Evolutionary conservation across 30 jellyfish, hydroid and myxozoan species (phyloP).

Genomic region (Mastigias papua): DNA sequence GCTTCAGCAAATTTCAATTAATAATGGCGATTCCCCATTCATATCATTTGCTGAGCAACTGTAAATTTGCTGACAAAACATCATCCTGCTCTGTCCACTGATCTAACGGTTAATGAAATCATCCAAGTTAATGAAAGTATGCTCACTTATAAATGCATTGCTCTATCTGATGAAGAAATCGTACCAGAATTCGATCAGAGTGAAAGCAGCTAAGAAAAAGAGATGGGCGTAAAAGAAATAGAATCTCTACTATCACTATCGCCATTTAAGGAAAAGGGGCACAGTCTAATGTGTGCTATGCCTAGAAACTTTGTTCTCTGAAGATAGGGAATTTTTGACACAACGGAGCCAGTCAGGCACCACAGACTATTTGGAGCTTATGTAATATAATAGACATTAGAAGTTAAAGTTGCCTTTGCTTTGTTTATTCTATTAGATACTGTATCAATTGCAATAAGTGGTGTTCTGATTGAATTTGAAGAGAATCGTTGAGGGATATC

Average conservation of each 20-base stretch:
- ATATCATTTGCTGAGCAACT: constrained; percentile 11
- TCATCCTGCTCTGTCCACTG: background rate
- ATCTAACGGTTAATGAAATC: constrained; percentile 6
- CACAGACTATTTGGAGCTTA: background rate
- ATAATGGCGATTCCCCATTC: no score
- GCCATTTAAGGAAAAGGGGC: background rate
- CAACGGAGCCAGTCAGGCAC: background rate
- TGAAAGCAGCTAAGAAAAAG: background rate
- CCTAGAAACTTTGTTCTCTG: background rate
- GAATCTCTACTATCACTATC: background rate
- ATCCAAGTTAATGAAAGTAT: background rate
- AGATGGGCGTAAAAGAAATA: background rate
- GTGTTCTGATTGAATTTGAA: background rate
- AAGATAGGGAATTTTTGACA: background rate
- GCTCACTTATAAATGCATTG: background rate
- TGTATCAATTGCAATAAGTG: background rate
- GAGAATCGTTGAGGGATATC: background rate
- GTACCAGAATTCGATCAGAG: background rate
- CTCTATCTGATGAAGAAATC: constrained; percentile 29
- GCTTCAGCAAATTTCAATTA: no score
- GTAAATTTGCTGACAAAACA: constrained; percentile 1
- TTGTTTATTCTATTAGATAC: background rate
- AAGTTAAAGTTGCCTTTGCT: background rate
- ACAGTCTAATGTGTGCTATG: background rate
- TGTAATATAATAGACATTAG: background rate